These are phyloP conservation scores for Drosophila elegans DNA, from an alignment of 1,140 invertebrate genomes.

Conservation along the genomic window DNA sequence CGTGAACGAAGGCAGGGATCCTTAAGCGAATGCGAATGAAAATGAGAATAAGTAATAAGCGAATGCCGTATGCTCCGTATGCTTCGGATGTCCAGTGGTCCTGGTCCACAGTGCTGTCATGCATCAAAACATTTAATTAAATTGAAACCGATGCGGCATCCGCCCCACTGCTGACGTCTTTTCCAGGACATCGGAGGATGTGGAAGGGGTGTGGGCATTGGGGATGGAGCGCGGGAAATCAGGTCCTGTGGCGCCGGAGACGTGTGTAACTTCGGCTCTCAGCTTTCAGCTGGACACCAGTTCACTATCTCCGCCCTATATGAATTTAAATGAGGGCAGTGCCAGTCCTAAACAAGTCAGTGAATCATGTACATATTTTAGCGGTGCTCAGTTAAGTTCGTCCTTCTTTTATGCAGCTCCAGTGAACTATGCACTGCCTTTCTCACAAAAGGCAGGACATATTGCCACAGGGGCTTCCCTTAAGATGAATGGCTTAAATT, in stretches of 20 bases:
- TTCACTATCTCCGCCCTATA: conserved; percentile 33
- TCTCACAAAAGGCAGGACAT: conserved; percentile 18
- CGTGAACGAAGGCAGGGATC: conserved; percentile 49
- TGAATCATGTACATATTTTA: conserved; percentile 78
- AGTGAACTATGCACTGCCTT: conserved; percentile 36
- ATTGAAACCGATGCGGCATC: conserved; percentile 67
- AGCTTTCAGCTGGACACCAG: conserved; percentile 32
- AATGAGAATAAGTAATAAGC: conserved; percentile 70
- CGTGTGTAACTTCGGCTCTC: conserved; percentile 35
- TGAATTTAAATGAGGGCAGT: conserved; percentile 74
- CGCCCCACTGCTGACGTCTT: conserved; percentile 34
- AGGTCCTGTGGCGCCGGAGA: conserved; percentile 40
- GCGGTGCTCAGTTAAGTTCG: conserved; percentile 30
- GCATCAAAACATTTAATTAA: conserved; percentile 83
- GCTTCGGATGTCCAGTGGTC: conserved; percentile 25
- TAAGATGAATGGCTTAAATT: conserved; percentile 1
- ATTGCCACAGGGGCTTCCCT: neutral
- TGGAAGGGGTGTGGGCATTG: neutral
- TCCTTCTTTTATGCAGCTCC: conserved; percentile 38
- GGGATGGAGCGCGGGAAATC: conserved; percentile 8
- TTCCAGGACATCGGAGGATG: conserved; percentile 8
- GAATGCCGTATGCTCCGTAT: conserved; percentile 30
- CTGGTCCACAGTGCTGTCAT: conserved; percentile 59
- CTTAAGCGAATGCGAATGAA: conserved; percentile 50
- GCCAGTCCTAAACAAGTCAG: conserved; percentile 50